phyloP scores from a whole-genome alignment of 2,797 vertebrate genomes.

The Gallinago nigripennis region DNA sequence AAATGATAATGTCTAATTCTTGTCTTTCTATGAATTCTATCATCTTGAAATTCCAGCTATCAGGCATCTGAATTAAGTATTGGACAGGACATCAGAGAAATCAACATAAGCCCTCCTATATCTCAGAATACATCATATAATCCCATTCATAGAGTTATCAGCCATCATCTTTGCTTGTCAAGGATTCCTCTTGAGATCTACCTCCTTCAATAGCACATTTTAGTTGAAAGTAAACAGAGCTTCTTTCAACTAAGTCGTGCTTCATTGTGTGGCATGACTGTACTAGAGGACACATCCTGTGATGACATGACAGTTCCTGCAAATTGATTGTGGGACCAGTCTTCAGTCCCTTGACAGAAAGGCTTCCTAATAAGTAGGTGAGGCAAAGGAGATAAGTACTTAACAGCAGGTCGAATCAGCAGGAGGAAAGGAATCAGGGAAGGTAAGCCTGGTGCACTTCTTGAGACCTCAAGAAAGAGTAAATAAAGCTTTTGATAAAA shows the following conservation, averaged over 20 bases:
- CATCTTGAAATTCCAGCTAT: neutral
- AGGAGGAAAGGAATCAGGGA: neutral
- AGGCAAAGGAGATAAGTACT: neutral
- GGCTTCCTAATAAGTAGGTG: neutral
- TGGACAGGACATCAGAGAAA: neutral
- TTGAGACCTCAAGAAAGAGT: neutral
- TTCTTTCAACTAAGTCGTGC: neutral
- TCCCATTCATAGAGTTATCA: neutral
- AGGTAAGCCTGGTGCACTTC: neutral
- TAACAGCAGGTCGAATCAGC: neutral
- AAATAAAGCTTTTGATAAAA: slow-evolving; percentile 17
- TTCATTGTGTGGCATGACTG: neutral
- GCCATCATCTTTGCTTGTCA: neutral
- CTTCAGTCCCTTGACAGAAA: neutral
- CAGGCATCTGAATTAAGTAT: neutral
- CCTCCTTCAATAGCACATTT: neutral
- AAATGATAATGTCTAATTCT: neutral
- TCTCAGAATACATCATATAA: neutral
- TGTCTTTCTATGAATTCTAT: neutral
- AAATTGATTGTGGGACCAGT: neutral
- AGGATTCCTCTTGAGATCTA: neutral
- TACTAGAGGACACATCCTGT: neutral
- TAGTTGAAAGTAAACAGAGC: neutral
- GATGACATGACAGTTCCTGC: neutral
- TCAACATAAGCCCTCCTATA: neutral